Percentiles rank a stretch among this genome's conserved stretches.
Evolutionary conservation across 2,888 invertebrate species (phyloP).

Genomic region (Rhabditophanes sp.): DNA sequence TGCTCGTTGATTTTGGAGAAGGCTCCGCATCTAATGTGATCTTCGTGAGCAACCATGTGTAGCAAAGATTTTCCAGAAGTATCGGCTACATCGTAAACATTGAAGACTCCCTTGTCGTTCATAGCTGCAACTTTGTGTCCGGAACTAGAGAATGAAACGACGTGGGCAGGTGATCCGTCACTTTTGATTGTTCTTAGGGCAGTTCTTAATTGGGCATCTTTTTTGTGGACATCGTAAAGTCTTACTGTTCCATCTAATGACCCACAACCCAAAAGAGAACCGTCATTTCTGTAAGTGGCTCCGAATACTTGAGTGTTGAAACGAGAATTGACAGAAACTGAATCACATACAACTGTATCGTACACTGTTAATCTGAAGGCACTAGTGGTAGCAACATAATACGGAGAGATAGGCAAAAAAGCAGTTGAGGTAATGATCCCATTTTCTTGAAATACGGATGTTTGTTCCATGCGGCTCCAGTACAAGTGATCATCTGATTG

Average conservation of each 20-base stretch:
- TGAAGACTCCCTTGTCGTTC: slow-evolving; percentile 35
- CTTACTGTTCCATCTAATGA: not conserved
- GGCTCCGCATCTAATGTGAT: slow-evolving; percentile 27
- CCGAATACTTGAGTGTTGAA: slow-evolving; percentile 46
- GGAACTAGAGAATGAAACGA: slow-evolving; percentile 5
- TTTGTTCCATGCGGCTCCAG: slow-evolving; percentile 64
- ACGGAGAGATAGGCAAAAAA: slow-evolving; percentile 71
- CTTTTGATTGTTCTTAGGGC: not conserved
- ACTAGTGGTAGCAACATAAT: slow-evolving; percentile 78
- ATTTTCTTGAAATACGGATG: slow-evolving; percentile 59
- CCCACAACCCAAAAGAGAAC: slow-evolving; percentile 44
- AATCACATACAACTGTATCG: slow-evolving; percentile 26
- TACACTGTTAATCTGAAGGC: slow-evolving; percentile 48
- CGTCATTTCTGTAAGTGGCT: slow-evolving; percentile 46
- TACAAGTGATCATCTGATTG: slow-evolving; percentile 64
- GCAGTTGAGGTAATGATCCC: slow-evolving; percentile 77
- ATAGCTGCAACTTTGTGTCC: slow-evolving; percentile 14
- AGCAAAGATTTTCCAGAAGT: slow-evolving; percentile 5
- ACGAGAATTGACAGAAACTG: slow-evolving; percentile 32
- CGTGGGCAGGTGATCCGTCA: not conserved
- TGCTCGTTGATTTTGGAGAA: slow-evolving; percentile 19
- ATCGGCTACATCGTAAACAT: slow-evolving; percentile 24
- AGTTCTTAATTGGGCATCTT: not conserved
- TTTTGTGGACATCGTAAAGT: not conserved
- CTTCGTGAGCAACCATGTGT: slow-evolving; percentile 20